Conservation (phyloP, 2,113 vertebrate genomes). For the Setophaga kirtlandii region DNA sequence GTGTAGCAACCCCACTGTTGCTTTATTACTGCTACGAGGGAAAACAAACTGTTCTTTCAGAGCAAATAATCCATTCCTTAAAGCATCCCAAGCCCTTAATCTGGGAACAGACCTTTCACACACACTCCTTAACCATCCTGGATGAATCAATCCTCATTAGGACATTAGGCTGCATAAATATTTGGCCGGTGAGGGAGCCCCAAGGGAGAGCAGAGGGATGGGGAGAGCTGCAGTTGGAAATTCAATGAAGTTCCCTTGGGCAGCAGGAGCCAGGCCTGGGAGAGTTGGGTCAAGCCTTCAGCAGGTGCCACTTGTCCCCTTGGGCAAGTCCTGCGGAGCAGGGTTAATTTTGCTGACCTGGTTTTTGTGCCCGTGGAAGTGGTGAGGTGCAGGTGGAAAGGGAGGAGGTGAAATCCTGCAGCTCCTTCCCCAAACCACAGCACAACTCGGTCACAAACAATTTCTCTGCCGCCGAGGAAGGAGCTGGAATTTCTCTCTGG, state of each 20-base stretch:
- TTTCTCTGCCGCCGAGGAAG: background rate
- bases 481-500: conserved; percentile 41
- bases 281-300: background rate
- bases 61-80: background rate
- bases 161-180: background rate
- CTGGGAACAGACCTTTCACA: background rate
- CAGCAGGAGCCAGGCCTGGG: background rate
- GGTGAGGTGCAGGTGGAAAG: background rate
- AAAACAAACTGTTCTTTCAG: background rate
- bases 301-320: background rate
- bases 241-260: background rate
- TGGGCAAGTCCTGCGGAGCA: conserved; percentile 11
- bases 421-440: background rate
- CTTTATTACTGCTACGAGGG: accelerated
- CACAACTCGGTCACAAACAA: background rate
- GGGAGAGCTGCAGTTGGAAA: background rate
- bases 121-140: background rate
- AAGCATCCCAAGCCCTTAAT: background rate
- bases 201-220: background rate
- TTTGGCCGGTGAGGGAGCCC: background rate
- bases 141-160: conserved; percentile 10
- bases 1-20: accelerated
- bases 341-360: background rate
- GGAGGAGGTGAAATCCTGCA: background rate
- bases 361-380: background rate